Conservation (phyloP, 2,113 vertebrate genomes). For the Perca schrenkii region DNA sequence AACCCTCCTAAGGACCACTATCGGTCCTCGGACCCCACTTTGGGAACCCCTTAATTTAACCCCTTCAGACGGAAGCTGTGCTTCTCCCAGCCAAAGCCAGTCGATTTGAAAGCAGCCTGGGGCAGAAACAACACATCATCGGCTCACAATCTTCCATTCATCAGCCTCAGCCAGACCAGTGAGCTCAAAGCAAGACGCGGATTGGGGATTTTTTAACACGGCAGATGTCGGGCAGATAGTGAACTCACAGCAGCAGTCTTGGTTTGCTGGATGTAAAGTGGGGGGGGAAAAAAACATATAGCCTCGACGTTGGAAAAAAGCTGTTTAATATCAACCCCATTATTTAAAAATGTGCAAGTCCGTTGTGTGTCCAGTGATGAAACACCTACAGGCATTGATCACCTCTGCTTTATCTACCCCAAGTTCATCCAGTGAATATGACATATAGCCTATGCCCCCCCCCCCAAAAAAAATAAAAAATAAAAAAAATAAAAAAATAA, state of each 20-base stretch:
- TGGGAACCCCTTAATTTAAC: slow-evolving; percentile 56
- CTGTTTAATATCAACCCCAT: slow-evolving; percentile 96
- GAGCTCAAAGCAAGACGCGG: slow-evolving; percentile 33
- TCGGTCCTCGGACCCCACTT: slow-evolving; percentile 41
- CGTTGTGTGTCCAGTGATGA: slow-evolving; percentile 92
- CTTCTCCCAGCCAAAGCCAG: slow-evolving; percentile 62
- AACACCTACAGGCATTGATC: slow-evolving; percentile 96
- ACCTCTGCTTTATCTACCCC: slow-evolving; percentile 93
- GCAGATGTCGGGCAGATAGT: slow-evolving; percentile 44
- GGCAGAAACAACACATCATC: slow-evolving; percentile 70
- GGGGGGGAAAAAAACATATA: slow-evolving; percentile 53
- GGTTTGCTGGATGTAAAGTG: neutral
- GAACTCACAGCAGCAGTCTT: slow-evolving; percentile 30
- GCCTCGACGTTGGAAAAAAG: slow-evolving; percentile 84
- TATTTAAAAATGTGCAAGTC: slow-evolving; percentile 95
- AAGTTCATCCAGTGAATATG: slow-evolving; percentile 93
- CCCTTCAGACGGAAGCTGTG: slow-evolving; percentile 37
- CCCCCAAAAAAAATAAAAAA: neutral
- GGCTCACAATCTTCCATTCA: slow-evolving; percentile 69
- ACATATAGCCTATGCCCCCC: slow-evolving; percentile 86
- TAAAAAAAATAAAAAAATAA: too few species aligned
- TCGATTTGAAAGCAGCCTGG: slow-evolving; percentile 64
- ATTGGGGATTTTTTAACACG: slow-evolving; percentile 3
- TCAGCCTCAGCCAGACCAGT: slow-evolving; percentile 56
- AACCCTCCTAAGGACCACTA: neutral